phyloP scores from a whole-genome alignment of 2,113 vertebrate genomes.

The Prunella himalayana region DNA sequence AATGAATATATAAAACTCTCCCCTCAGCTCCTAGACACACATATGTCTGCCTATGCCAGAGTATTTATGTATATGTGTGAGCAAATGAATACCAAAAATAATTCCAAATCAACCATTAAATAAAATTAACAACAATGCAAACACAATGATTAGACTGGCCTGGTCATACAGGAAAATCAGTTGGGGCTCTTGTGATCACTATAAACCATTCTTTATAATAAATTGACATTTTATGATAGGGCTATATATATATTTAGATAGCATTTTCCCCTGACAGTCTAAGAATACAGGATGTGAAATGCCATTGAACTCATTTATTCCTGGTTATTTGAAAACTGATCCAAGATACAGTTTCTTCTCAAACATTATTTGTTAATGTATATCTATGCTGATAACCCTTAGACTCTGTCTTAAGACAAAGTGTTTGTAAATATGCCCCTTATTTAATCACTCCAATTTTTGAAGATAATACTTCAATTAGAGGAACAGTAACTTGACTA shows the following conservation, averaged over 20 bases:
- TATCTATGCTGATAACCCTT: background rate
- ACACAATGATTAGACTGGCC: background rate
- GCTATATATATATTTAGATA: background rate
- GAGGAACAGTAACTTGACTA: background rate
- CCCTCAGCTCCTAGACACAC: background rate
- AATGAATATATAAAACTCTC: background rate
- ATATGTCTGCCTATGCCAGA: background rate
- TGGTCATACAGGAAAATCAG: background rate
- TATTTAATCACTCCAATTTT: background rate
- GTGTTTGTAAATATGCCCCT: background rate
- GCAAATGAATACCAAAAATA: background rate
- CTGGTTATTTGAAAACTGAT: background rate
- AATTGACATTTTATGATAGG: background rate
- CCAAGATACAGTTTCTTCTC: background rate
- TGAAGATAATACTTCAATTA: background rate
- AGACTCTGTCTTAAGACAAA: background rate
- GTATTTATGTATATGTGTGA: background rate
- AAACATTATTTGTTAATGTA: background rate
- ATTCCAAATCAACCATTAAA: background rate
- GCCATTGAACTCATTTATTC: background rate
- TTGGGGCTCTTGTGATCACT: background rate
- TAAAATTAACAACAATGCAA: background rate
- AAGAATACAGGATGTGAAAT: background rate
- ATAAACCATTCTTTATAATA: background rate
- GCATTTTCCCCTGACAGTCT: background rate